phyloP scores from a whole-genome alignment of 2,797 vertebrate species.

The Todus mexicanus region DNA sequence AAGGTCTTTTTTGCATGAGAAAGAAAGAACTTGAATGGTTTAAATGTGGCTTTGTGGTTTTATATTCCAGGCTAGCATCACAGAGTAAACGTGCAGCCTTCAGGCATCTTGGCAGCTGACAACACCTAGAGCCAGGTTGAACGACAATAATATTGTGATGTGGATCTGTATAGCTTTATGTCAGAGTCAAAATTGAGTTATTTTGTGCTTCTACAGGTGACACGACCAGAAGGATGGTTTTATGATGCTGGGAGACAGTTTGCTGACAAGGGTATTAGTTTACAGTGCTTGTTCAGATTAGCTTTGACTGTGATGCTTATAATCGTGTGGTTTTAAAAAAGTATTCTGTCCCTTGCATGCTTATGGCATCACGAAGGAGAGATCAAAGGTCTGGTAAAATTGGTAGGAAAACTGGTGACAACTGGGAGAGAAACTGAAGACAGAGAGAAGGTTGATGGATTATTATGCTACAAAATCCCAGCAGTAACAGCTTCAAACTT shows the following conservation, averaged over 20 bases:
- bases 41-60: neutral
- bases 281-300: neutral
- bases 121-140: neutral
- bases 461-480: neutral
- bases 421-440: neutral
- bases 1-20: neutral
- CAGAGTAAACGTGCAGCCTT: neutral
- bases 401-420: neutral
- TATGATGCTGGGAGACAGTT: neutral
- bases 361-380: neutral
- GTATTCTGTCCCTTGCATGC: neutral
- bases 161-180: neutral
- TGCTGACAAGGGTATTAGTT: neutral
- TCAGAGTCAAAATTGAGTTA: neutral
- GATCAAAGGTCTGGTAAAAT: neutral
- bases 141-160: neutral
- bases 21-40: neutral
- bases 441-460: neutral
- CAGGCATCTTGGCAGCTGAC: neutral
- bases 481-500: neutral
- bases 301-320: neutral
- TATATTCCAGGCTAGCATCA: neutral
- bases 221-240: neutral
- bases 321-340: neutral
- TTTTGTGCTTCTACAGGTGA: neutral